Evolutionary conservation across 2,113 vertebrate genomes (phyloP), one percentile per base, ranked within the genome.

Genomic region (Cyphomyrus discorhynchus): DNA sequence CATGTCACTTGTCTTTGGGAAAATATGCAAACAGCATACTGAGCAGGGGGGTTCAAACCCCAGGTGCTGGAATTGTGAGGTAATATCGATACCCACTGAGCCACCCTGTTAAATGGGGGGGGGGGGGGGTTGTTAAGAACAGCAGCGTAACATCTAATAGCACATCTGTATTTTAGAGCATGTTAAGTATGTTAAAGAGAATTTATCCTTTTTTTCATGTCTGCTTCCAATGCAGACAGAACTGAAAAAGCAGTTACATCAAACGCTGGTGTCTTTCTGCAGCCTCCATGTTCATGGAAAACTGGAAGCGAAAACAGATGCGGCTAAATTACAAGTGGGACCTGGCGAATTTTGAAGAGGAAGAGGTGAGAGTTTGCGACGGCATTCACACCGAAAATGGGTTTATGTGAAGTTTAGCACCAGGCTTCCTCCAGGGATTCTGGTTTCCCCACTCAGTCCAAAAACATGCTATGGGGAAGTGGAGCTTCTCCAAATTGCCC

Each of bases 301-400:
- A 99, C 94, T 99, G 98, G 98, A 99, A 99, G 92, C 96, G 98
- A 94, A 97, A 97, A 77, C 98, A 99, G 95, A 99, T 99, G 97
- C 92, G 98, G 74, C 97, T 99, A 49, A 98, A 98, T 94, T 99
- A 99, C 92, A 94, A 94, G 94, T 99, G 98, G 98, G 98, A 99
- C 96, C 95, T 99, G 93, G 98, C 97, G 0, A 97, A 97, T 90
- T 98, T 98, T 80, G 98, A 99, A 93, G 98, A 99, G 85, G 97
- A 98, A 90, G 96, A 97, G 97, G 98, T 99, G 92, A 96, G 95
- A 89, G n/a, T 9, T 46, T 92, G 21, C 3, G 21, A 5, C 74
- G 53, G 21, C 13, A 24, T 47, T 45, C 31, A 6, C 31, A 21
- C 4, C 15, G 35, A 42, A 80, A 80, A 39, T 31, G 11, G 31